phyloP scores from a whole-genome alignment of 2,888 invertebrate genomes.

The Dicranocentrus wangi region DNA sequence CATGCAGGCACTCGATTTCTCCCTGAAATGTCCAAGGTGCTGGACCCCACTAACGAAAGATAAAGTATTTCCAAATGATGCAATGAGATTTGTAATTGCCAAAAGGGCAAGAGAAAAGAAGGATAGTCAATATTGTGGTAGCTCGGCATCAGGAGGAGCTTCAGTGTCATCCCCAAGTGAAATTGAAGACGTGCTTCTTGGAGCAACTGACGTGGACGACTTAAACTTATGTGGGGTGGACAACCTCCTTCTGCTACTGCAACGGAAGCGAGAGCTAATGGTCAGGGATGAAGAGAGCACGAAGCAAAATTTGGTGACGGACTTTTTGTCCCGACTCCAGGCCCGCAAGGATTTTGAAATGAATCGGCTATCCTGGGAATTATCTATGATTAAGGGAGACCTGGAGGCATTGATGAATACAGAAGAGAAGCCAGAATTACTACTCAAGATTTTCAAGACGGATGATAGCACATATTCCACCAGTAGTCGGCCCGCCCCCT shows the following conservation, averaged over 20 bases:
- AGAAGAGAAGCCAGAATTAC: too few relatives aligned
- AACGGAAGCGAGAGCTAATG: background rate
- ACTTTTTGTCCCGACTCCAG: background rate
- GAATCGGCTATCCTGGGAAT: background rate
- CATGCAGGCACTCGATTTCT: background rate
- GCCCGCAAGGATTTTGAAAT: too few relatives aligned
- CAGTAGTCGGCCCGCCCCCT: background rate
- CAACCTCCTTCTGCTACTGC: background rate
- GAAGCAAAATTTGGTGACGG: background rate
- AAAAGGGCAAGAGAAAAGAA: background rate
- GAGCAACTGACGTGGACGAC: background rate
- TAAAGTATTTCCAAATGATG: background rate
- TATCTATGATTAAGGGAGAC: too few relatives aligned
- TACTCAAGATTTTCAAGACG: background rate
- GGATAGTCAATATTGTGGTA: background rate
- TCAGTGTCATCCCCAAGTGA: background rate
- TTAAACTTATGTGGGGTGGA: background rate
- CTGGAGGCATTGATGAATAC: background rate
- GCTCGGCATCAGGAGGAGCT: background rate
- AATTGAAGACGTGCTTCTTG: background rate
- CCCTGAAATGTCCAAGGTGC: background rate
- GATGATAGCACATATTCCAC: background rate
- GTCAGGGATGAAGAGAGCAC: background rate
- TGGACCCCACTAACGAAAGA: background rate
- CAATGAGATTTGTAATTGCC: background rate